Conservation (phyloP, 2,888 invertebrate genomes). For the Aelia acuminata region DNA sequence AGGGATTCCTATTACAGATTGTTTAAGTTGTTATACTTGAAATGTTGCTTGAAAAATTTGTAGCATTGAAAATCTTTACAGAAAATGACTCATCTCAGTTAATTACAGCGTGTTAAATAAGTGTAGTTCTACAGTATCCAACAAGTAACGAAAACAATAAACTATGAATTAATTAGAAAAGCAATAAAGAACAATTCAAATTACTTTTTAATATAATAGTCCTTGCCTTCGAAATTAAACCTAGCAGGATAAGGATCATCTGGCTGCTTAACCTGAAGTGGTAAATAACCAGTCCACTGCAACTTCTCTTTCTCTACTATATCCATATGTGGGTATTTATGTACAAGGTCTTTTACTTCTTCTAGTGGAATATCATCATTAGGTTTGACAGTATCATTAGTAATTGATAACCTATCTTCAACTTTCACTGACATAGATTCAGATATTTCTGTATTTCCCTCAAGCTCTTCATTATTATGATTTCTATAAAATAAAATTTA, state of each 20-base stretch:
- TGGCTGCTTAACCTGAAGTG: slow-evolving; percentile 70
- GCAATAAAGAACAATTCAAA: background rate
- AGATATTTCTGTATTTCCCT: background rate
- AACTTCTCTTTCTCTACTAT: slow-evolving; percentile 88
- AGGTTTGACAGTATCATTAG: background rate
- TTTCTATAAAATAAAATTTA: slow-evolving; percentile 42
- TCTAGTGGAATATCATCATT: slow-evolving; percentile 38
- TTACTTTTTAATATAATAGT: slow-evolving; percentile 27
- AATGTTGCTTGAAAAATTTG: too few relatives aligned
- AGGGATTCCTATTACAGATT: too few relatives aligned
- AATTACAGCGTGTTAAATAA: too few relatives aligned
- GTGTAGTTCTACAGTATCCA: too few relatives aligned
- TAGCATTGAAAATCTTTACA: too few relatives aligned
- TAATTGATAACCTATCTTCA: background rate
- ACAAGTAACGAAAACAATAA: too few relatives aligned
- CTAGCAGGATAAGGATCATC: slow-evolving; percentile 82
- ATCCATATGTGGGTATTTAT: slow-evolving; percentile 89
- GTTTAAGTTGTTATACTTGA: too few relatives aligned
- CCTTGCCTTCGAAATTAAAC: slow-evolving; percentile 82
- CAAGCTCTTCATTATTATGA: background rate
- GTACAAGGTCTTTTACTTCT: slow-evolving; percentile 71
- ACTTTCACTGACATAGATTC: too few relatives aligned
- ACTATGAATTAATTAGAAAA: background rate
- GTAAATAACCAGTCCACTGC: slow-evolving; percentile 87
- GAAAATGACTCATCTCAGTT: too few relatives aligned